Evolutionary conservation across 2,888 invertebrate species (phyloP).

Genomic region (Blera fallax): DNA sequence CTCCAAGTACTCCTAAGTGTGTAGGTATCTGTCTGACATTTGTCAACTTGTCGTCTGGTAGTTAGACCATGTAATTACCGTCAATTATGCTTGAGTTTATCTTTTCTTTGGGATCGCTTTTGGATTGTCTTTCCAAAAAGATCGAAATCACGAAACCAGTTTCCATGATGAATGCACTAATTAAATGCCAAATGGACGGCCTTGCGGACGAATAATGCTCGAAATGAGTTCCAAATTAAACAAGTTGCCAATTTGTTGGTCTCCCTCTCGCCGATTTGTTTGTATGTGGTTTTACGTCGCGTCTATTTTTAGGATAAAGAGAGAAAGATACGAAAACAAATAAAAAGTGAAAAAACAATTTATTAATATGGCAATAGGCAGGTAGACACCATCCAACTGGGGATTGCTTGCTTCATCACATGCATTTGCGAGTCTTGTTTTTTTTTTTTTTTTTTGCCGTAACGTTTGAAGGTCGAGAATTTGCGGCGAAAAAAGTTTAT

Average conservation of each 20-base stretch:
- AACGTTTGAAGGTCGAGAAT: background rate
- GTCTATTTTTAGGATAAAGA: slow-evolving; percentile 15
- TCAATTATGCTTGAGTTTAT: slow-evolving; percentile 51
- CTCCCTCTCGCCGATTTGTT: background rate
- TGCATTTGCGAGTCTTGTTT: background rate
- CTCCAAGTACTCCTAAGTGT: background rate
- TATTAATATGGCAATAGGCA: background rate
- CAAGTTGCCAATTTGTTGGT: slow-evolving; percentile 4
- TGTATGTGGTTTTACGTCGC: background rate
- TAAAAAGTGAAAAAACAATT: background rate
- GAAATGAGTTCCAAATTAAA: slow-evolving; percentile 52
- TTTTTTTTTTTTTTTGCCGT: background rate
- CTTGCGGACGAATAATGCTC: slow-evolving; percentile 23
- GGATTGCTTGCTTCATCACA: slow-evolving; percentile 2
- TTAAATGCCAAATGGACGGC: slow-evolving; percentile 53
- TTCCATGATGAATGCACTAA: slow-evolving; percentile 28
- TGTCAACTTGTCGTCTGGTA: slow-evolving; percentile 42
- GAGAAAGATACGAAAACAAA: background rate
- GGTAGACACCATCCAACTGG: background rate
- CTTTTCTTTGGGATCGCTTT: slow-evolving; percentile 17
- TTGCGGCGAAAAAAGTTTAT: background rate
- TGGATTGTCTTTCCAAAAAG: slow-evolving; percentile 14
- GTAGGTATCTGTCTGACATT: background rate
- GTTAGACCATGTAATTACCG: slow-evolving; percentile 34
- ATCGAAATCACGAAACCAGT: slow-evolving; percentile 42